These are phyloP conservation scores for Antheraea assamensis DNA, from an alignment of 2,888 invertebrate genomes.

Conservation along the genomic window DNA sequence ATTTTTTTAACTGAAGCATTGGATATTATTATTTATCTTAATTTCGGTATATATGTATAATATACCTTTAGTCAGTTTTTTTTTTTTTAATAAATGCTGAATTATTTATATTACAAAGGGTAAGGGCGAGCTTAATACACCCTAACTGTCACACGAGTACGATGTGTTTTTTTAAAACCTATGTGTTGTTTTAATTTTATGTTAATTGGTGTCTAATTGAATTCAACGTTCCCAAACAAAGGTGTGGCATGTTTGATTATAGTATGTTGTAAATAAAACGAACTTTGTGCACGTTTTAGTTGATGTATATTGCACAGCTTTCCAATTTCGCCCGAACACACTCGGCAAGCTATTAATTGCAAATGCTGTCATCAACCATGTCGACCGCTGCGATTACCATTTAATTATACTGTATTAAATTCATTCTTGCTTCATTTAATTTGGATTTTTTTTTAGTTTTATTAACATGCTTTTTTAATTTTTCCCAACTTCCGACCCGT, in stretches of 20 bases:
- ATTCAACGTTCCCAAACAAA: slow-evolving; percentile 38
- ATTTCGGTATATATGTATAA: slow-evolving; percentile 20
- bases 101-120: slow-evolving; percentile 43
- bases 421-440: slow-evolving; percentile 64
- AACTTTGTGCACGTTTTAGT: slow-evolving; percentile 36
- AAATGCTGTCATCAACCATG: slow-evolving; percentile 61
- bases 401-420: slow-evolving; percentile 44
- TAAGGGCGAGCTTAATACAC: slow-evolving; percentile 59
- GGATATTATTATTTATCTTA: background rate
- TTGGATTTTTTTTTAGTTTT: slow-evolving; percentile 70
- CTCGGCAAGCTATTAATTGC: slow-evolving; percentile 32
- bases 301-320: slow-evolving; percentile 45
- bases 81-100: slow-evolving; percentile 26
- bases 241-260: slow-evolving; percentile 74
- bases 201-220: slow-evolving; percentile 45
- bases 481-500: slow-evolving; percentile 64
- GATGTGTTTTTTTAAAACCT: slow-evolving; percentile 43
- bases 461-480: slow-evolving; percentile 83
- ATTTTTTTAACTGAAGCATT: background rate
- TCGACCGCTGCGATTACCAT: slow-evolving; percentile 45
- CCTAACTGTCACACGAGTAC: slow-evolving; percentile 48
- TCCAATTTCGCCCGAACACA: slow-evolving; percentile 33
- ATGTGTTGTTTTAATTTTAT: slow-evolving; percentile 52
- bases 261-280: slow-evolving; percentile 49
- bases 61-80: slow-evolving; percentile 27